phyloP scores from a whole-genome alignment of 1,140 invertebrate species.

The Orchestia grillus region DNA sequence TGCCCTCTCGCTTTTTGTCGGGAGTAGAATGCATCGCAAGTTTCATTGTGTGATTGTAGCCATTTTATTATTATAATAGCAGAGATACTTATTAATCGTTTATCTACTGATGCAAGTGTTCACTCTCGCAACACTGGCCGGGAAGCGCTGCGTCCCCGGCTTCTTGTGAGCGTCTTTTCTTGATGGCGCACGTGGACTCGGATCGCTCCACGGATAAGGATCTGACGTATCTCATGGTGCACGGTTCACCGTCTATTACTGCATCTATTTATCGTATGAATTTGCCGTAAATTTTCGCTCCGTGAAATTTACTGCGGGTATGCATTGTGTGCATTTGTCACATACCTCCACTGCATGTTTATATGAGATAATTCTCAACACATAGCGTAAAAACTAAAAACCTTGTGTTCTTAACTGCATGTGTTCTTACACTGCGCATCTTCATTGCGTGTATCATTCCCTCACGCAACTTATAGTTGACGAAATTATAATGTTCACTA shows the following conservation, averaged over 20 bases:
- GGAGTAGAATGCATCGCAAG: background rate
- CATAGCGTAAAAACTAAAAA: too few species aligned
- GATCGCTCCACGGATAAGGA: background rate
- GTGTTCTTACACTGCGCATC: too few species aligned
- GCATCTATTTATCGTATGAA: background rate
- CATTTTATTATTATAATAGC: background rate
- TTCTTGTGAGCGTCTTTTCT: background rate
- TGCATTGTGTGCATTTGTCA: too few species aligned
- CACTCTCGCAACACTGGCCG: background rate
- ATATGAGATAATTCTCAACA: too few species aligned
- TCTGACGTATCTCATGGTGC: background rate
- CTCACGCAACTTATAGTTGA: too few species aligned
- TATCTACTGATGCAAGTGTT: background rate
- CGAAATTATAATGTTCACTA: too few species aligned
- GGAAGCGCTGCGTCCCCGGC: background rate
- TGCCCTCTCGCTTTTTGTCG: background rate
- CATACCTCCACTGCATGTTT: too few species aligned
- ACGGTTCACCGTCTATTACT: background rate
- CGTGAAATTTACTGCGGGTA: too few species aligned
- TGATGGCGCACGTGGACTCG: background rate
- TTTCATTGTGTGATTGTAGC: background rate
- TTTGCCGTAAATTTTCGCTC: background rate
- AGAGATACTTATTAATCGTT: background rate
- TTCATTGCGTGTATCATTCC: too few species aligned
- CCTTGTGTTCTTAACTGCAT: too few species aligned